Base-by-base conservation (phyloP, 2,888 invertebrate genomes). In the Tubulanus polymorphus region DNA sequence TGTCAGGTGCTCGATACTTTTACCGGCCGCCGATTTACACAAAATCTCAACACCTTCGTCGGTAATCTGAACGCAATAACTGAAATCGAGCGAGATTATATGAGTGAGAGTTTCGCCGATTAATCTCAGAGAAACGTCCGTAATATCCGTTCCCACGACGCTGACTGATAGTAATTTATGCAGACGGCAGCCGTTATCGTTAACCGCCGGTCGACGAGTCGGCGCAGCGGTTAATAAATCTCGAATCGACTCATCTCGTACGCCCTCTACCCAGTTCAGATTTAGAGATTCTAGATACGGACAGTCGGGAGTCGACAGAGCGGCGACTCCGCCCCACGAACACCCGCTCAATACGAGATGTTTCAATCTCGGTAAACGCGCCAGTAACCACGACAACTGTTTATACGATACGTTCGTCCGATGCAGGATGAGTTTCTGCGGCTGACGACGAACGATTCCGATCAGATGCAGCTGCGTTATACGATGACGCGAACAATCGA, bases 381-480 rank as follows among this genome's bases (percentile, higher is more conserved):
- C 87, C 26, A 94, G 84, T n/a, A 95, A 80, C 95, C 95, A 95
- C 1, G 88, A 86, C n/a, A 95, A 81, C 77, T 95, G 94, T 52
- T 89, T 84, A 68, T 91, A 86, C 28, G 90, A 90, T 57, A 94
- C 85, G 65, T 88, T 88, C 63, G 92, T 90, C 90, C 93, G 93
- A 79, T 91, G 89, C 45, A 95, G 83, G 26, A 87, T 85, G n/a
- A 95, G 82, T 52, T 84, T 84, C 62, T 87, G 85, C 0, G 95
- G 95, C 76, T 95, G 95, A 0, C 94, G 84, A 3, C 93, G 85
- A 32, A 91, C 91, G 62, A 93, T 88, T 8, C 91, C 92, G 20
- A 88, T 86, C 54, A 93, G 75, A 69, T 89, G 86, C 1, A 85
- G 84, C 1, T 88, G 88, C 86, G 54, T 89, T 83, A 65, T 87